These are phyloP conservation scores for Megaceryle torquata DNA, from an alignment of 2,113 vertebrate genomes.

Conservation along the genomic window DNA sequence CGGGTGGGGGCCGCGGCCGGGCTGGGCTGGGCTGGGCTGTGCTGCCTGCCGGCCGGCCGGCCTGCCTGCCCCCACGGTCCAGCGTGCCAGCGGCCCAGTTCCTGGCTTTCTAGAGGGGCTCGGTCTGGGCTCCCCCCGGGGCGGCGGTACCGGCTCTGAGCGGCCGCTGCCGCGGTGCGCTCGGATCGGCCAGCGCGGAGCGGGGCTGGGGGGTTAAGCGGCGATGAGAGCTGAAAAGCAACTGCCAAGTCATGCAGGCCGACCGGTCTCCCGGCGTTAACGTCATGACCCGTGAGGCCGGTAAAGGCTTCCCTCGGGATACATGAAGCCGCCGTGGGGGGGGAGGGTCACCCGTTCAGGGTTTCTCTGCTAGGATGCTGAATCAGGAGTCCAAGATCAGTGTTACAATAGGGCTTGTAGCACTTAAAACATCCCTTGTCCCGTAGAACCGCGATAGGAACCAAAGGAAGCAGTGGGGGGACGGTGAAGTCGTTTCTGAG, in stretches of 20 bases:
- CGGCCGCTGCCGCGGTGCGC: neutral
- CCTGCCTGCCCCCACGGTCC: neutral
- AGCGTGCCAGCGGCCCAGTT: neutral
- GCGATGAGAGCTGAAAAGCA: accelerated
- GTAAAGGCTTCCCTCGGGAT: neutral
- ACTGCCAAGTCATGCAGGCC: neutral
- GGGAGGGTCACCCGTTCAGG: neutral
- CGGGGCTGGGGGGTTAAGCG: too few species aligned
- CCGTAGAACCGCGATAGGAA: accelerated
- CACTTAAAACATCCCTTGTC: accelerated
- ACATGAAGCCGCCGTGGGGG: neutral
- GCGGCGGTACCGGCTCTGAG: neutral
- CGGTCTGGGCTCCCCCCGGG: neutral
- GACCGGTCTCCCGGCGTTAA: too few species aligned
- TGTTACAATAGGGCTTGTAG: neutral
- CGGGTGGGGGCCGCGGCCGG: neutral
- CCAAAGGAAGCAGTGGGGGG: neutral
- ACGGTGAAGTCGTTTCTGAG: neutral
- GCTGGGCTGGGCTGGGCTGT: neutral
- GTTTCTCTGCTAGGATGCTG: neutral
- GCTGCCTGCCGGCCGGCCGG: neutral
- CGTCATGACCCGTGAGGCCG: neutral
- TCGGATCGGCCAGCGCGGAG: neutral
- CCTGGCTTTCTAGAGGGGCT: neutral
- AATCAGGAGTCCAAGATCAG: accelerated